Base-by-base conservation (phyloP, 2,113 vertebrate species). In the Solea solea region DNA sequence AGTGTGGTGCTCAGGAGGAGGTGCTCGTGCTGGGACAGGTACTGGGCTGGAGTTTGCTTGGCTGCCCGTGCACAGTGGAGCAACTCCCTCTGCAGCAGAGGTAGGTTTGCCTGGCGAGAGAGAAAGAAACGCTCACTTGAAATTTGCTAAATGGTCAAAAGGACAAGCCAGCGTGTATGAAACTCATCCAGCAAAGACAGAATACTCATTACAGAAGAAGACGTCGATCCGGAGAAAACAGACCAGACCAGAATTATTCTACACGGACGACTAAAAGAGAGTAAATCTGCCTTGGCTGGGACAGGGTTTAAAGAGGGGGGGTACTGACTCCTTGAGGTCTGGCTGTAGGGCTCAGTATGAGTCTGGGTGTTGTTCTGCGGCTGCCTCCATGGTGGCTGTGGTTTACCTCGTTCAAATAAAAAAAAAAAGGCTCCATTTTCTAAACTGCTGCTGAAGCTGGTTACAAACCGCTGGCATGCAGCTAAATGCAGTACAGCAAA, bases 1-100 rank as follows among this genome's bases (percentile, higher is more conserved):
- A 96, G 91, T 50, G 93, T 96, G 49, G 96, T 98, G 93, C 96
- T 98, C 53, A 99, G 95, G 83, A 99, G 94, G 84, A 99, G 94
- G 91, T 99, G 97, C 86, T 98, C 97, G 0, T 99, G 97, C 83
- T 99, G 98, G 7, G 97, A 97, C 86, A 99, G 91, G 92, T 99
- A 99, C 89, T 98, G 98, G 40, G 98, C 98, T 0, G 98, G 98
- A 0, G 97, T 98, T 92, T 99, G 97, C 90, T 99, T 99, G 91
- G 98, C 98, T 7, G 97, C 96, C 0, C 98, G 94, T 28, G 97
- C 97, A 1, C 98, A 99, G 89, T 99, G 97, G 78, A 99, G 93
- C 68, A 99, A 87, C 92, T 99, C 98, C 16, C 98, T 92, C 93
- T 99, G 98, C 61, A 99, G 94, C 88, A 99, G 93, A 0, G 98